Base-by-base conservation (phyloP, 1,140 invertebrate species). In the Papilio dardanus region DNA sequence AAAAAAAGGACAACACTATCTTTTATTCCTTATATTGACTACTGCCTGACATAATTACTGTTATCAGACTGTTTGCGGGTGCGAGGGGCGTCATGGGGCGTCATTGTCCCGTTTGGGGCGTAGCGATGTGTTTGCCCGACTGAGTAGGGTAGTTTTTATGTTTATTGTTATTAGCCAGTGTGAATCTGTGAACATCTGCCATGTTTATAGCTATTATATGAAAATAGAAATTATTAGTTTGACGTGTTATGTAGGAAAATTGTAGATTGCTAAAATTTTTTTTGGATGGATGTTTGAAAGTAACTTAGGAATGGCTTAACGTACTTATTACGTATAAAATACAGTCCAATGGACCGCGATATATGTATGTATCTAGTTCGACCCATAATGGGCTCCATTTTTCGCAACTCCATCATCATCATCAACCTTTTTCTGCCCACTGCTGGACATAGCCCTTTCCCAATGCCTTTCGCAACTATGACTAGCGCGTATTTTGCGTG, bases 81-180 rank as follows among this genome's bases (percentile, higher is more conserved):
- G 28, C 31, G 24, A 58, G 74, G 65, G 76, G 71, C 76, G 71
- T 69, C 58, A 30, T 12, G 65, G 76, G 76, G 76, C 76, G 76
- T 21, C 33, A 37, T 68, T 68, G 30, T 28, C n/a, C 71, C 12
- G 0, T 24, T 28, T 54, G 50, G 76, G 76, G 69, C 76, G 71
- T 76, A 68, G 19, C 54, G 33, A 71, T 76, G 71, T 77, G 73
- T 77, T 68, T 68, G 30, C 58, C 42, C 42, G 42, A 46, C 42
- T 37, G 35, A 46, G 16, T 14, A n/a, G 42, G 42, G 16, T 46
- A 46, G 42, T 46, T 46, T 46, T 46, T 46, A n/a, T 76, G 66
- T 77, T 77, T 77, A 77, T 74, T 77, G 76, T 74, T 74, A 74
- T 77, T 68, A 77, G 30, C 66, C 16, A 24, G 33, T 68, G 66